A percentile compares a stretch with the other conserved stretches of the same genome.
phyloP scores from a whole-genome alignment of 1,140 invertebrate genomes.

The Aphidius gifuensis region DNA sequence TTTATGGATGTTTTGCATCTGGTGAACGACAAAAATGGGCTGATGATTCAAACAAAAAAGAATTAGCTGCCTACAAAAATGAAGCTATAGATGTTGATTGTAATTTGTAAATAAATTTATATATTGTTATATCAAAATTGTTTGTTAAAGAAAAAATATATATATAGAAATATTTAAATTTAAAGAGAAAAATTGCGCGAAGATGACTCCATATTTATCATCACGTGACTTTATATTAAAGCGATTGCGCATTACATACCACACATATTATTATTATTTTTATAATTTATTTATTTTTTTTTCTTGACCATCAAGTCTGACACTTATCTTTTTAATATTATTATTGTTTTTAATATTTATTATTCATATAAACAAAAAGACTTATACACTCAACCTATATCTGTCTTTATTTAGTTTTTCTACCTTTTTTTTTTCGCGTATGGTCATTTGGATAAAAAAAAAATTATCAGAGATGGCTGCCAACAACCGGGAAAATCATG shows the following conservation, averaged over 20 bases:
- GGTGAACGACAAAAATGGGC: slow-evolving; percentile 80
- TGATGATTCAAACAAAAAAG: slow-evolving; percentile 45
- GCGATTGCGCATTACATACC: no score
- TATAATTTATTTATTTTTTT: no score
- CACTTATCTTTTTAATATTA: no score
- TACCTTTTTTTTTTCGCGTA: no score
- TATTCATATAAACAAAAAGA: no score
- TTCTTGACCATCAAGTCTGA: no score
- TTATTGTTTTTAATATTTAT: no score
- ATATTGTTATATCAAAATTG: slow-evolving; percentile 7
- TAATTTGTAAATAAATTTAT: slow-evolving; percentile 17
- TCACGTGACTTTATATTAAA: no score
- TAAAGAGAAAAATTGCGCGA: no score
- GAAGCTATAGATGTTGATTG: slow-evolving; percentile 42
- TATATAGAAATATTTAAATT: not conserved
- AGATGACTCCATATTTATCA: no score
- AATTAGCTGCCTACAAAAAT: slow-evolving; percentile 40
- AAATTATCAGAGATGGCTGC: slow-evolving; percentile 28
- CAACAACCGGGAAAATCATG: slow-evolving; percentile 25
- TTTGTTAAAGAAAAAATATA: slow-evolving; percentile 10
- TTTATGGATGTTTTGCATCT: slow-evolving; percentile 78
- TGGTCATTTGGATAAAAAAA: slow-evolving; percentile 2
- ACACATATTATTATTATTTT: no score
- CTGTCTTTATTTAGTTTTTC: no score
- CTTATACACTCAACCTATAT: not conserved